Conservation (phyloP, 2,888 invertebrate genomes). For the Neuroscelio doddi region DNA sequence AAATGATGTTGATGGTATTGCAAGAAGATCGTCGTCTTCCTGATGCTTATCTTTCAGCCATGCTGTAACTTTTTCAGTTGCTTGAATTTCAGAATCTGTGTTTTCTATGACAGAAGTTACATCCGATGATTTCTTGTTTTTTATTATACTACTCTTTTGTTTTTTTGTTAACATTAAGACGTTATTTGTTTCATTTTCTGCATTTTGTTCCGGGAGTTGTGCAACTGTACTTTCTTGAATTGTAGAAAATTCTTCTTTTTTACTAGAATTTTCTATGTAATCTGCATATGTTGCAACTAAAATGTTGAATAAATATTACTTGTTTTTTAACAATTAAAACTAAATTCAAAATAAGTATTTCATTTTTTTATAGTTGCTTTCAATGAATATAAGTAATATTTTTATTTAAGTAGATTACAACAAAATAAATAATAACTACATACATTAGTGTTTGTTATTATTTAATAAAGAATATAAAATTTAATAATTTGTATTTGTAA, state of each 20-base stretch:
- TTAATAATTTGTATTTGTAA: not conserved
- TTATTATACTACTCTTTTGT: not conserved
- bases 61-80: conserved; percentile 12
- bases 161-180: not conserved
- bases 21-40: not conserved
- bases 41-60: conserved; percentile 22
- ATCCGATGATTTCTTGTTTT: not conserved
- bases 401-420: no score
- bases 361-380: no score
- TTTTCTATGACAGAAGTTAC: not conserved
- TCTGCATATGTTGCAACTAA: no score
- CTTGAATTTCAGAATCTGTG: not conserved
- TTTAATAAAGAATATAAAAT: not conserved
- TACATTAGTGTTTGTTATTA: no score
- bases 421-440: no score
- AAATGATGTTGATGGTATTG: not conserved
- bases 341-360: no score
- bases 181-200: conserved; percentile 2
- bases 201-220: not conserved
- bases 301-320: no score
- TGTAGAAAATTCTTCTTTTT: no score
- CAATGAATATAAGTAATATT: no score
- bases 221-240: no score
- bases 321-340: no score
- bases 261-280: no score